These are phyloP conservation scores for Tachypleus tridentatus DNA, from an alignment of 1,140 invertebrate species.

Conservation along the genomic window DNA sequence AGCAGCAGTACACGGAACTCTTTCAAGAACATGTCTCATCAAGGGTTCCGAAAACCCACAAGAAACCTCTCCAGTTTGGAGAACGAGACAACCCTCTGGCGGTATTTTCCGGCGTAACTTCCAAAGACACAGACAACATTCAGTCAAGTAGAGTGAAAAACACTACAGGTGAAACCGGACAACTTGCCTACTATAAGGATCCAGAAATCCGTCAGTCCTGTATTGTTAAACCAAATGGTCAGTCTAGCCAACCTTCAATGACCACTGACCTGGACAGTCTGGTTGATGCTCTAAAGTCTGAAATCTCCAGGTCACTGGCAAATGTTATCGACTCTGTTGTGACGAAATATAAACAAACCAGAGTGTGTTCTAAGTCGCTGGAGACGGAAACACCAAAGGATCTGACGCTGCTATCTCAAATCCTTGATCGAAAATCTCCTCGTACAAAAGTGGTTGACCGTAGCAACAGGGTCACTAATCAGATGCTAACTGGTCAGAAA, in stretches of 20 bases:
- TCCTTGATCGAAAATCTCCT: constrained; percentile 69
- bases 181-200: background rate
- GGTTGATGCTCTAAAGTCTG: constrained; percentile 74
- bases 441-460: constrained; percentile 62
- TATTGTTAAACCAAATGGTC: constrained; percentile 17
- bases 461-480: constrained; percentile 34
- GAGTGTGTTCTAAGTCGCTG: constrained; percentile 32
- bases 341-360: constrained; percentile 57
- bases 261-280: constrained; percentile 60
- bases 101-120: too few species aligned
- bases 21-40: constrained; percentile 31
- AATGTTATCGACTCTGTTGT: constrained; percentile 81
- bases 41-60: too few species aligned
- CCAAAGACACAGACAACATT: too few species aligned
- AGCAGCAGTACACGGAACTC: constrained; percentile 75
- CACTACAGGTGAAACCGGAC: too few species aligned
- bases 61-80: too few species aligned
- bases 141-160: too few species aligned
- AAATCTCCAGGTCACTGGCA: constrained; percentile 68
- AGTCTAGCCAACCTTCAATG: constrained; percentile 8
- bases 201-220: constrained; percentile 12
- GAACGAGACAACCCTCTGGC: too few species aligned
- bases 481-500: background rate
- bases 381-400: constrained; percentile 4
- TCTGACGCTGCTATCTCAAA: constrained; percentile 41